Conservation (phyloP, 2,888 invertebrate species). For the Alentia gelatinosa region DNA sequence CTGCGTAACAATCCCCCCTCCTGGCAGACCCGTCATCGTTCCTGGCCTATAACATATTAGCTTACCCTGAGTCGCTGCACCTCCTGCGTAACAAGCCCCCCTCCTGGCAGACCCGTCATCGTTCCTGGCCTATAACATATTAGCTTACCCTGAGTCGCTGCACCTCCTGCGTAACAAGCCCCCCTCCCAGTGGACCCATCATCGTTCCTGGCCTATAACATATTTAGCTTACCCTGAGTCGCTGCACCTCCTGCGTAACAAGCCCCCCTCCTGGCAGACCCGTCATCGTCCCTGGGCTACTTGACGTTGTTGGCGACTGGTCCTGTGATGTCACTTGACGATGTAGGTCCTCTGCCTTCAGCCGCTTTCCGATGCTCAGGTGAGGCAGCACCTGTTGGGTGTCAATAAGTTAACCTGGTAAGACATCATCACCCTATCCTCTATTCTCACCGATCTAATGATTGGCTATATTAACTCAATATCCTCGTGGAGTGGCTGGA, state of each 20-base stretch:
- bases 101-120: too few species aligned
- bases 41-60: neutral
- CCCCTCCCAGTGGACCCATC: too few species aligned
- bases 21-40: too few species aligned
- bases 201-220: neutral
- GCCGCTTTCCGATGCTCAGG: conserved; percentile 83
- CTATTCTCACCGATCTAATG: too few species aligned
- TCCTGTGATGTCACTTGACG: conserved; percentile 77
- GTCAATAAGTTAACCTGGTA: too few species aligned
- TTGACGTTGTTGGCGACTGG: conserved; percentile 27
- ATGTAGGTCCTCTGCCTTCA: conserved; percentile 81
- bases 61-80: too few species aligned
- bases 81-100: too few species aligned
- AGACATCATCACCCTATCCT: too few species aligned
- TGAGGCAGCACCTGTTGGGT: conserved; percentile 87
- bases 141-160: neutral
- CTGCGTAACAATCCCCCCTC: neutral
- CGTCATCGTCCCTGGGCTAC: neutral
- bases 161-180: neutral
- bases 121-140: too few species aligned
- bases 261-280: neutral
- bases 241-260: neutral
- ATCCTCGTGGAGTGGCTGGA: too few species aligned
- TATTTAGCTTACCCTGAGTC: neutral
- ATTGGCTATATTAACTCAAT: too few species aligned